These are phyloP conservation scores for Steinernema hermaphroditum DNA, from an alignment of 2,888 invertebrate genomes.

Conservation along the genomic window DNA sequence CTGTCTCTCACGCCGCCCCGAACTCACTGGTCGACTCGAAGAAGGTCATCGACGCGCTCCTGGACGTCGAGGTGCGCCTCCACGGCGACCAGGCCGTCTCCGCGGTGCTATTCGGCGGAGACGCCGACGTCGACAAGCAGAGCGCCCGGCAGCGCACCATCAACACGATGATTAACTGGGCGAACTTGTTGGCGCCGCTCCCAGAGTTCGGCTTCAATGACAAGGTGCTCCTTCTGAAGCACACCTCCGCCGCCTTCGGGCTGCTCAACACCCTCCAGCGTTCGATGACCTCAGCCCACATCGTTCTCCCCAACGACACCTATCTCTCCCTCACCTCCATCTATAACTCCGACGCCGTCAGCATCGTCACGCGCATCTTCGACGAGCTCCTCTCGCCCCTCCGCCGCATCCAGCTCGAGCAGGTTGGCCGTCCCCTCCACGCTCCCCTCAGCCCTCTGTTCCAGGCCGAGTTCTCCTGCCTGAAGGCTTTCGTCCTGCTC, in stretches of 20 bases:
- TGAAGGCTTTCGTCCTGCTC: conserved; percentile 62
- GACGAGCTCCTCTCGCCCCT: conserved; percentile 62
- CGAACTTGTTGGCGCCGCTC: conserved; percentile 61
- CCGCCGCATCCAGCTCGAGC: conserved; percentile 52
- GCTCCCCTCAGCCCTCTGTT: background rate
- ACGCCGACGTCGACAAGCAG: conserved; percentile 21
- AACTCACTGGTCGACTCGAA: conserved; percentile 8
- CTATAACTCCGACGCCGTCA: conserved; percentile 40
- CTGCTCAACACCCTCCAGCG: conserved; percentile 56
- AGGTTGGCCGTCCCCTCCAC: conserved; percentile 18
- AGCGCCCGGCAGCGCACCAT: conserved; percentile 51
- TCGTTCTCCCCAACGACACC: conserved; percentile 59
- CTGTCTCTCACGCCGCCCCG: background rate
- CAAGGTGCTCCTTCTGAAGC: conserved; percentile 59
- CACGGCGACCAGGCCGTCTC: conserved; percentile 44
- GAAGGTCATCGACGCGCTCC: conserved; percentile 48
- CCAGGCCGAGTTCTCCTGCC: conserved; percentile 55
- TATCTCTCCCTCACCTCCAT: conserved; percentile 48
- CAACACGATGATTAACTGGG: conserved; percentile 58
- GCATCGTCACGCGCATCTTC: conserved; percentile 47
- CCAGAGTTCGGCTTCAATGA: conserved; percentile 59
- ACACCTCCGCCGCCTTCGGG: conserved; percentile 56
- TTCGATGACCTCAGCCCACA: conserved; percentile 55
- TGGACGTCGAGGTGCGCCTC: conserved; percentile 59
- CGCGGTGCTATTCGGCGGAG: conserved; percentile 15